Conservation (phyloP, 2,888 invertebrate genomes). For the Acrocera orbiculus region DNA sequence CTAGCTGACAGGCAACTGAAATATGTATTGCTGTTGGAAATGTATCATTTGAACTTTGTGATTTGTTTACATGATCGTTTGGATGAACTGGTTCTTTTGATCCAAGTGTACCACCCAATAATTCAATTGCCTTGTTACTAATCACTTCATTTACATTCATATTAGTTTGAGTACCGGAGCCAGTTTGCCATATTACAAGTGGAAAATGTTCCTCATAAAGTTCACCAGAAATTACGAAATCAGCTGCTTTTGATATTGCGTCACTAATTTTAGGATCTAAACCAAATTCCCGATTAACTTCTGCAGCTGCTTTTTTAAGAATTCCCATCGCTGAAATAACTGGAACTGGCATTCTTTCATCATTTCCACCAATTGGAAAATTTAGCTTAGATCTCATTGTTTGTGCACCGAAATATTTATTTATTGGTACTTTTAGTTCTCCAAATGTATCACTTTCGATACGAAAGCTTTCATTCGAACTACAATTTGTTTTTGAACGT, state of each 20-base stretch:
- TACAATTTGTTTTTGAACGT: too few species aligned
- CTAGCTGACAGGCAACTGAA: slow-evolving; percentile 78
- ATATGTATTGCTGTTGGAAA: slow-evolving; percentile 99
- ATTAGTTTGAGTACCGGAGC: slow-evolving; percentile 96
- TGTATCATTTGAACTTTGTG: slow-evolving; percentile 96
- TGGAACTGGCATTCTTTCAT: slow-evolving; percentile 93
- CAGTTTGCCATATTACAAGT: slow-evolving; percentile 97
- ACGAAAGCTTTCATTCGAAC: too few species aligned
- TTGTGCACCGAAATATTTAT: slow-evolving; percentile 92
- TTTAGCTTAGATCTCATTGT: slow-evolving; percentile 89
- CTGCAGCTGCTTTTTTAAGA: slow-evolving; percentile 93
- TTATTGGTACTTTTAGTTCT: slow-evolving; percentile 77
- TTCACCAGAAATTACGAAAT: slow-evolving; percentile 87
- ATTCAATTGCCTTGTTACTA: slow-evolving; percentile 77
- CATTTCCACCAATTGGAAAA: slow-evolving; percentile 88
- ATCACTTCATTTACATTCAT: slow-evolving; percentile 99
- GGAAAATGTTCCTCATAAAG: slow-evolving; percentile 94
- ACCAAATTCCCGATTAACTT: slow-evolving; percentile 85
- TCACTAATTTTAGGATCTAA: slow-evolving; percentile 74
- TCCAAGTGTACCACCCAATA: slow-evolving; percentile 76
- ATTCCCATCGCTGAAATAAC: slow-evolving; percentile 91
- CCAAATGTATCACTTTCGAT: slow-evolving; percentile 85
- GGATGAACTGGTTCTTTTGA: slow-evolving; percentile 93
- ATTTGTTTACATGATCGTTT: slow-evolving; percentile 98
- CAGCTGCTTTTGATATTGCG: slow-evolving; percentile 78